Evolutionary conservation across 2,888 invertebrate genomes (phyloP), one percentile per base, ranked within the genome.

Genomic region (Tanytarsus gracilentus): DNA sequence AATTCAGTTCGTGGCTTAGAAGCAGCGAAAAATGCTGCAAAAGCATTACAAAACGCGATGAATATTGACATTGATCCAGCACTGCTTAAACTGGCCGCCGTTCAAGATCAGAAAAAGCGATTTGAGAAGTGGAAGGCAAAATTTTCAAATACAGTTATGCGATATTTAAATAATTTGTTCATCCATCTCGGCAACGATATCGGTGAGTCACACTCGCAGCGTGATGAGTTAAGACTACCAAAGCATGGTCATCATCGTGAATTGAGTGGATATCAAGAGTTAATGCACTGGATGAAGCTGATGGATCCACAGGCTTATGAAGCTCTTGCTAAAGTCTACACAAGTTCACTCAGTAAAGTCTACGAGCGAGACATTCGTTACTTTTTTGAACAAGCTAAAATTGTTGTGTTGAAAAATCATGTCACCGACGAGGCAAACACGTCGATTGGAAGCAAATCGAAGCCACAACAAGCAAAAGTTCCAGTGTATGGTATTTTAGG

Each of bases 121-220:
- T 83, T 90, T 65, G 86, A 87, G 63, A 86, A 85, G 68, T 80
- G 86, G 68, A 84, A 84, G 68, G 81, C 81, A 33, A 85, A 84
- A 70, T 92, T 93, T 71, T 86, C 92, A 1, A 82, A 85, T 61
- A 84, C 86, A 48, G 82, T 97, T 59, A 86, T 88, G 62, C 82
- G 94, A 18, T 94, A 97, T 72, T 78, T 98, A 55, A 95, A 95
- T 72, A 96, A 97, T 76, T 79, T 93, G 56, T 93, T 98, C 66
- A 92, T 95, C 68, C 94, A 97, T 75, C 83, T 94, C 76, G 95
- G 82, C 58, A 86, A 86, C 68, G 84, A 88, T 70, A 77, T 83
- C 63, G 85, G 84, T 0, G 86, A 86, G 66, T 75, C 77, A 16
- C 71, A 79, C 9, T 29, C 52, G 18, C 39, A 71, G 67, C 69